A percentile compares a stretch with the other conserved stretches of the same genome.
phyloP scores from a whole-genome alignment of 2,113 vertebrate species.

The Oryzias javanicus region DNA sequence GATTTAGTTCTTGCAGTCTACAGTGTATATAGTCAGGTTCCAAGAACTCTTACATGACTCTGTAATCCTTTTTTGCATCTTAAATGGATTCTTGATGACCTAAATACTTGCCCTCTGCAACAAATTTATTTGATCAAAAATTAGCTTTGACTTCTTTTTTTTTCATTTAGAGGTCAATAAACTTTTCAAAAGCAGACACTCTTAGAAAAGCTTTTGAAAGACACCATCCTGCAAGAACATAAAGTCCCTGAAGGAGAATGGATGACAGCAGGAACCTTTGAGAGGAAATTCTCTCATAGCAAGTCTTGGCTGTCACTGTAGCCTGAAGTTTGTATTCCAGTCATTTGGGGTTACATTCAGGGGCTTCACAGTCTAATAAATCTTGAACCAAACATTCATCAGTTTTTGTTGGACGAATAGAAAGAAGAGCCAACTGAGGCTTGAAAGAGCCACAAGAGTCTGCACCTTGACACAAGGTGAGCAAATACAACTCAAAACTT shows the following conservation, averaged over 20 bases:
- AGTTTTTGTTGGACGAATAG: neutral
- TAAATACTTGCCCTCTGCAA: too few relatives aligned
- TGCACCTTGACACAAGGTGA: too few relatives aligned
- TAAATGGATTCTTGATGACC: too few relatives aligned
- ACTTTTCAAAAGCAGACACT: neutral
- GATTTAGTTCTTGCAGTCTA: too few relatives aligned
- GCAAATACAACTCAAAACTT: too few relatives aligned
- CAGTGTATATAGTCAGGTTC: too few relatives aligned
- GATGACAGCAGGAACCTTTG: neutral
- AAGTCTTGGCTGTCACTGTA: constrained; percentile 16
- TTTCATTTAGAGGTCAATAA: neutral
- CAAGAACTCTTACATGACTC: too few relatives aligned
- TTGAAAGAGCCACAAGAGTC: constrained; percentile 15
- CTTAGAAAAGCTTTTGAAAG: constrained; percentile 1
- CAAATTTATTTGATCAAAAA: neutral
- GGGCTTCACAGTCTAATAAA: constrained; percentile 8
- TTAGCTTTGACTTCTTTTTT: neutral
- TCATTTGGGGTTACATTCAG: constrained; percentile 3
- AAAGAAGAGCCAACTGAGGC: constrained; percentile 9
- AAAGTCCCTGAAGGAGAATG: constrained; percentile 17
- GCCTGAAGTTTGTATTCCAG: constrained; percentile 6
- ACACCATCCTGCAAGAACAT: constrained; percentile 2
- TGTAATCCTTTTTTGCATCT: too few relatives aligned
- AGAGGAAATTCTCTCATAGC: constrained; percentile 16
- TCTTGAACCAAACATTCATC: too few relatives aligned